These are phyloP conservation scores for Pollenia angustigena DNA, from an alignment of 2,888 invertebrate species.

Conservation along the genomic window DNA sequence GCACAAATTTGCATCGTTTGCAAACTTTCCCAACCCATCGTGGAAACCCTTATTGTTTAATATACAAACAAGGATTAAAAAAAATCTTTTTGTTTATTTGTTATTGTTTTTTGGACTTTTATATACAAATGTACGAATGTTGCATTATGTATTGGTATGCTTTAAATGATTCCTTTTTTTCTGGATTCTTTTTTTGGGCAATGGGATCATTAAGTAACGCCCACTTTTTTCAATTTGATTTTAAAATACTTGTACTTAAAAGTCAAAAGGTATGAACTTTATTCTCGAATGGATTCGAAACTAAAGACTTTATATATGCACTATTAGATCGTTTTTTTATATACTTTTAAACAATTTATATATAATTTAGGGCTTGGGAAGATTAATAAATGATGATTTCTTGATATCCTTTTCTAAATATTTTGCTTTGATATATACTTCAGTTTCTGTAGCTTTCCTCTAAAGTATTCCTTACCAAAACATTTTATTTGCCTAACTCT, in stretches of 20 bases:
- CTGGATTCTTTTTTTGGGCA: background rate
- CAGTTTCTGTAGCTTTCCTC: background rate
- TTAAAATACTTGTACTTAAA: background rate
- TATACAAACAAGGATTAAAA: slow-evolving; percentile 54
- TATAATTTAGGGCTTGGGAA: too few relatives aligned
- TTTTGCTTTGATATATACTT: background rate
- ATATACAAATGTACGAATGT: background rate
- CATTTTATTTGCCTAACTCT: background rate
- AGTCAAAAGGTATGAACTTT: background rate
- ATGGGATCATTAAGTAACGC: slow-evolving; percentile 51
- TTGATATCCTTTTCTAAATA: too few relatives aligned
- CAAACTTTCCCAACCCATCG: too few relatives aligned
- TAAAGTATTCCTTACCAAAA: slow-evolving; percentile 10
- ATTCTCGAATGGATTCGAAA: background rate
- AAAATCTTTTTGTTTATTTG: slow-evolving; percentile 7
- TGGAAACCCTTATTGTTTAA: background rate
- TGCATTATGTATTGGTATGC: slow-evolving; percentile 38
- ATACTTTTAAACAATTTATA: too few relatives aligned
- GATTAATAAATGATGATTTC: too few relatives aligned
- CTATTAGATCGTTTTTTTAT: too few relatives aligned
- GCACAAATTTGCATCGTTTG: too few relatives aligned
- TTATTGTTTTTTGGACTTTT: slow-evolving; percentile 7
- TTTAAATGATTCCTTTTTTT: slow-evolving; percentile 1
- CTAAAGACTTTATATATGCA: too few relatives aligned
- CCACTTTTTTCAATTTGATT: slow-evolving; percentile 21